Evolutionary conservation across 2,888 invertebrate species (phyloP).

Genomic region (Anthoptus insignis): DNA sequence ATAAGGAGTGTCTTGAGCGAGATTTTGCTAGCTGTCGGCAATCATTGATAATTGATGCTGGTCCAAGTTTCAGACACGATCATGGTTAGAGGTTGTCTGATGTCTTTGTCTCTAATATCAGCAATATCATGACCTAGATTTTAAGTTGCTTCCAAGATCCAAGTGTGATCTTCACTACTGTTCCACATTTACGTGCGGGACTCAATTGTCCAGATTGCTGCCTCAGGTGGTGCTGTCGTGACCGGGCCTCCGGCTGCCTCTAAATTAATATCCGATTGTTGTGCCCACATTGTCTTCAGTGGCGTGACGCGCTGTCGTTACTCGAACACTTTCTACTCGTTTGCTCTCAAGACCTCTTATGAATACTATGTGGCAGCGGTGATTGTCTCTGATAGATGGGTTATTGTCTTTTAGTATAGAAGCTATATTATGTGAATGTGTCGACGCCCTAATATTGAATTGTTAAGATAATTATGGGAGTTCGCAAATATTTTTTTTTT

Average conservation of each 20-base stretch:
- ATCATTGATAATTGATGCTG: no score
- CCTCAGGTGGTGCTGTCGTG: constrained; percentile 76
- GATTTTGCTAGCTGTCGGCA: no score
- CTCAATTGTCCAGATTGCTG: constrained; percentile 66
- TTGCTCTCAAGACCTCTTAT: constrained; percentile 45
- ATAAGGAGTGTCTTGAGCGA: no score
- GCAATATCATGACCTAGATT: neutral
- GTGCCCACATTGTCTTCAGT: constrained; percentile 63
- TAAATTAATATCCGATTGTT: constrained; percentile 77
- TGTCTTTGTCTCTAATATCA: neutral
- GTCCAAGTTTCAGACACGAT: no score
- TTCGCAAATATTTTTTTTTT: no score
- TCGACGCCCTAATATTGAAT: no score
- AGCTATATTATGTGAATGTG: no score
- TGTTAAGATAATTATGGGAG: no score
- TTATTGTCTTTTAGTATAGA: neutral
- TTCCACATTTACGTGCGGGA: constrained; percentile 57
- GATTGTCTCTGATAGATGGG: neutral
- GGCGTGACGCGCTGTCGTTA: constrained; percentile 75
- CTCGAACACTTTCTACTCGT: constrained; percentile 68
- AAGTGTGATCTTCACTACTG: constrained; percentile 31
- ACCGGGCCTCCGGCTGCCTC: constrained; percentile 71
- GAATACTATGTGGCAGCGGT: neutral
- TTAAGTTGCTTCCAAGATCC: neutral
- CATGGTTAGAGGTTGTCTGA: no score